These are phyloP conservation scores for Streptopelia turtur DNA, from an alignment of 2,797 vertebrate genomes.

Conservation along the genomic window DNA sequence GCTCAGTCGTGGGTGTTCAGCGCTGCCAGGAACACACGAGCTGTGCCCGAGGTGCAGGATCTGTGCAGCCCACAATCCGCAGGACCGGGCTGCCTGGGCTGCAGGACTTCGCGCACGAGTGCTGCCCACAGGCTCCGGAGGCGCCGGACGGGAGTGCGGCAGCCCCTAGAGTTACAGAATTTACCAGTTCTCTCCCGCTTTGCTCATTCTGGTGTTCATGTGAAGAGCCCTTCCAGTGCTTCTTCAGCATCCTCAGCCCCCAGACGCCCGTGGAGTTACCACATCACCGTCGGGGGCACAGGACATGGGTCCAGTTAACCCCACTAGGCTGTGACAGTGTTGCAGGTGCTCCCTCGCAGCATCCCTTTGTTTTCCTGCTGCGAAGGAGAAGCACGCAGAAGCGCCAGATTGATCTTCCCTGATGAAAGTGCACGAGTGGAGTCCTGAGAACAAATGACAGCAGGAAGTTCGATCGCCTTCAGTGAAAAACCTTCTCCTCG, in stretches of 20 bases:
- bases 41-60: neutral
- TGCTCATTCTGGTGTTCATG: neutral
- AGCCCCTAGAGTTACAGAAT: neutral
- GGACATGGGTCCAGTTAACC: neutral
- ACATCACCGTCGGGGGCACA: neutral
- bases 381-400: neutral
- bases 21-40: neutral
- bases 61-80: neutral
- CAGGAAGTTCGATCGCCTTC: neutral
- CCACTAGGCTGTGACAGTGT: neutral
- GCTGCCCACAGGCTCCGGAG: neutral
- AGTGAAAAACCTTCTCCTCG: neutral
- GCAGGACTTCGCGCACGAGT: fast-evolving
- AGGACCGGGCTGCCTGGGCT: neutral
- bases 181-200: too few relatives aligned
- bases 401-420: neutral
- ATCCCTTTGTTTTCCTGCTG: neutral
- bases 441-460: neutral
- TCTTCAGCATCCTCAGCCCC: neutral
- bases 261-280: neutral
- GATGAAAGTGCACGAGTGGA: neutral
- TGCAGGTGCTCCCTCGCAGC: neutral
- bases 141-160: neutral
- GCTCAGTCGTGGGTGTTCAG: neutral
- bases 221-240: neutral